Evolutionary conservation across 1,140 invertebrate species (phyloP).

Genomic region (Diachasma alloeum): DNA sequence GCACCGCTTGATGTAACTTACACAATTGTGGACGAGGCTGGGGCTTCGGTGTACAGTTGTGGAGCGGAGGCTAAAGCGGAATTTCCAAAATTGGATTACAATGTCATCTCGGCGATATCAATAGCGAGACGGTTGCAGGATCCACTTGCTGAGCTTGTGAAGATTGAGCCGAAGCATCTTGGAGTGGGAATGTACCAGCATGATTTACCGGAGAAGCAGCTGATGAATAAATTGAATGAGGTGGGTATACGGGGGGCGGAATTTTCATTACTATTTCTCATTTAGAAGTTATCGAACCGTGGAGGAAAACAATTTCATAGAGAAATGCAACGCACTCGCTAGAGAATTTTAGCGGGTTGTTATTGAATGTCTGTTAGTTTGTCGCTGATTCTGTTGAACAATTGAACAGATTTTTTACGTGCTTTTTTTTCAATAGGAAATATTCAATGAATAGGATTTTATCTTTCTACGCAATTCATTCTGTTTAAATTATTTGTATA

Average conservation of each 20-base stretch:
- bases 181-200: conserved; percentile 95
- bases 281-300: not conserved
- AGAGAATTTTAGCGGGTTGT: no score
- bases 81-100: conserved; percentile 79
- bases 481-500: no score
- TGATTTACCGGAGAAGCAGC: conserved; percentile 80
- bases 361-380: no score
- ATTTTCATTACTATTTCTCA: not conserved
- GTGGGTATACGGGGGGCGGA: conserved; percentile 42
- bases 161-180: conserved; percentile 90
- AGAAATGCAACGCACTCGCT: no score
- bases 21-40: conserved; percentile 88
- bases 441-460: no score
- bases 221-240: conserved; percentile 78
- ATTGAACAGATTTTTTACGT: no score
- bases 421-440: no score
- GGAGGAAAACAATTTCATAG: no score
- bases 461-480: no score
- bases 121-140: conserved; percentile 88
- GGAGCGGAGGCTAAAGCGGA: conserved; percentile 84
- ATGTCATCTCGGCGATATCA: conserved; percentile 70
- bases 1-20: conserved; percentile 70
- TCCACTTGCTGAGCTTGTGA: conserved; percentile 89
- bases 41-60: conserved; percentile 90
- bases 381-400: no score